Percentiles rank a stretch among this genome's conserved stretches.
Evolutionary conservation across 2,113 vertebrate genomes (phyloP).

Genomic region (Bubalus kerabau): DNA sequence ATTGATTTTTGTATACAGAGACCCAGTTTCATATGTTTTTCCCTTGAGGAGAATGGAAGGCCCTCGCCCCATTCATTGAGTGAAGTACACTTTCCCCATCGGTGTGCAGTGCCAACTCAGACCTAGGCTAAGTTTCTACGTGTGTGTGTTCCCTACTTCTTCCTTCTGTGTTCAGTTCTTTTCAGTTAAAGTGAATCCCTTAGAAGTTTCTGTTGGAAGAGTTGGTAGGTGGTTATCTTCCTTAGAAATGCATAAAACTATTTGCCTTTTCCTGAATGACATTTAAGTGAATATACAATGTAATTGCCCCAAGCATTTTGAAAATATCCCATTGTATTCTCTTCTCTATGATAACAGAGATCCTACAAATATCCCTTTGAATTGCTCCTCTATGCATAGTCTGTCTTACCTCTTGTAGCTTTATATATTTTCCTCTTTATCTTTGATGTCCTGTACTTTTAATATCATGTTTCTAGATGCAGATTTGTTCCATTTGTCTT

Average conservation of each 20-base stretch:
- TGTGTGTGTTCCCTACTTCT: not conserved
- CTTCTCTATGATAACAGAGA: not conserved
- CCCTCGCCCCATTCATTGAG: not conserved
- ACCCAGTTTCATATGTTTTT: constrained; percentile 29
- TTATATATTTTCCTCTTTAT: not conserved
- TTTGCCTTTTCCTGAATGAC: not conserved
- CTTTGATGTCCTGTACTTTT: not conserved
- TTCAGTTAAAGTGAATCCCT: not conserved
- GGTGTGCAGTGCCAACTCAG: not conserved
- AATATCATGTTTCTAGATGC: not conserved
- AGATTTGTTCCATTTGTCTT: not conserved
- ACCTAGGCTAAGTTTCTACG: not conserved
- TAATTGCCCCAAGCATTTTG: not conserved
- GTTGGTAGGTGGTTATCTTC: not conserved
- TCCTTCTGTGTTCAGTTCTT: not conserved
- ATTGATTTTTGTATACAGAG: not conserved
- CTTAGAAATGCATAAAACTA: not conserved
- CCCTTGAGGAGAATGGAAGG: not conserved
- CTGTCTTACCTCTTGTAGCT: not conserved
- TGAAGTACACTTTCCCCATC: not conserved
- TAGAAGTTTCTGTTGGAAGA: not conserved
- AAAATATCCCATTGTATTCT: not conserved
- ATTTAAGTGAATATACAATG: not conserved
- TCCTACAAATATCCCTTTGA: not conserved
- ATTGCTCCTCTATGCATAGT: not conserved